Conservation (phyloP, 2,888 invertebrate genomes). For the Himalopsyche kuldschensis region DNA sequence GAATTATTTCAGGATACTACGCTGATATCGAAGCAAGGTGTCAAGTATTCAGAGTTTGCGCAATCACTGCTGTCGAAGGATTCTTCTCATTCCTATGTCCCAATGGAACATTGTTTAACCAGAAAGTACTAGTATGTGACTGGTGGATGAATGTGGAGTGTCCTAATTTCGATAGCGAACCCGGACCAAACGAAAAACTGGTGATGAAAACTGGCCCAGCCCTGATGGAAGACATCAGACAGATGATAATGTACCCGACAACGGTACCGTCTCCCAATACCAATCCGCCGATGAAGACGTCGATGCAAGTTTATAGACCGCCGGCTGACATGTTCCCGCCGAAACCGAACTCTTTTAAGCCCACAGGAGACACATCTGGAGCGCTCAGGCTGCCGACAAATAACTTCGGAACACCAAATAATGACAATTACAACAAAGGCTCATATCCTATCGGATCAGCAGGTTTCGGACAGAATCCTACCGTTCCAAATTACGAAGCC, state of each 20-base stretch:
- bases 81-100: slow-evolving; percentile 69
- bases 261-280: slow-evolving; percentile 48
- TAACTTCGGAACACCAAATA: background rate
- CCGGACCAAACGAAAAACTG: background rate
- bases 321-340: slow-evolving; percentile 42
- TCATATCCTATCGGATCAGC: slow-evolving; percentile 8
- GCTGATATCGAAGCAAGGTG: slow-evolving; percentile 67
- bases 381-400: background rate
- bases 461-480: slow-evolving; percentile 6
- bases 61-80: slow-evolving; percentile 55
- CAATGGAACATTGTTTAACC: slow-evolving; percentile 69
- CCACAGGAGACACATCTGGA: slow-evolving; percentile 10
- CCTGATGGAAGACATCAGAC: slow-evolving; percentile 61
- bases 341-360: background rate
- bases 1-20: slow-evolving; percentile 61
- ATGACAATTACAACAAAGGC: background rate
- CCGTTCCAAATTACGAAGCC: slow-evolving; percentile 3
- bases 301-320: slow-evolving; percentile 56
- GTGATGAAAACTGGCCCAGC: slow-evolving; percentile 48
- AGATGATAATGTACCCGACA: slow-evolving; percentile 60
- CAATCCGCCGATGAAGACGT: slow-evolving; percentile 9
- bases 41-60: slow-evolving; percentile 69
- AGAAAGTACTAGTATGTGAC: slow-evolving; percentile 66
- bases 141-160: slow-evolving; percentile 73
- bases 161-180: slow-evolving; percentile 48